phyloP scores from a whole-genome alignment of 2,113 vertebrate genomes.

The Notarius quadriscutis region DNA sequence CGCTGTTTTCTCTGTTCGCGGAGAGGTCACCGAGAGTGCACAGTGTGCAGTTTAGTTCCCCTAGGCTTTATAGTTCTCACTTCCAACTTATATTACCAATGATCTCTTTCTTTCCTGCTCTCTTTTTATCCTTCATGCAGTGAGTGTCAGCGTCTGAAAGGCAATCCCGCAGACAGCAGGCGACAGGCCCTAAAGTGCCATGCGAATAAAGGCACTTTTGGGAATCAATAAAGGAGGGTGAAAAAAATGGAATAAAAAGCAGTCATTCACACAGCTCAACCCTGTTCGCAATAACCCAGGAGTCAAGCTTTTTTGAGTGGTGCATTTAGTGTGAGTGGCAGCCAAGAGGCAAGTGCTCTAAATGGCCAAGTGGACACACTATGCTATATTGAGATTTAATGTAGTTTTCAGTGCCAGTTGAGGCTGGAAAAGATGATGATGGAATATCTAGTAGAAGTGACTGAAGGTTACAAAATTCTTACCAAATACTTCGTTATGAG shows the following conservation, averaged over 20 bases:
- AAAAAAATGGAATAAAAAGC: conserved; percentile 27
- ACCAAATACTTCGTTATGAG: background rate
- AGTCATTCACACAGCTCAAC: conserved; percentile 9
- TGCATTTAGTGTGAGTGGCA: conserved; percentile 24
- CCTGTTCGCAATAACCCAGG: conserved; percentile 15
- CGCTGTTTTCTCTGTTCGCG: background rate
- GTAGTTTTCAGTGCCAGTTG: conserved; percentile 2
- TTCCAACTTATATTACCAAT: conserved; percentile 30
- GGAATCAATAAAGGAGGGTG: conserved; percentile 29
- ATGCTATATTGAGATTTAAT: conserved; percentile 29
- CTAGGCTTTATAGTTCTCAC: conserved; percentile 35
- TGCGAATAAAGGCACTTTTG: conserved; percentile 22
- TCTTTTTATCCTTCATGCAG: conserved; percentile 11
- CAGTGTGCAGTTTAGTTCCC: conserved; percentile 29
- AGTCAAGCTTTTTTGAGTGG: conserved; percentile 25
- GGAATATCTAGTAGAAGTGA: conserved; percentile 9
- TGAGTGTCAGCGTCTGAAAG: conserved; percentile 25
- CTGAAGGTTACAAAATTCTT: background rate
- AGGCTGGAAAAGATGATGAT: background rate
- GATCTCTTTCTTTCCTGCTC: conserved; percentile 16
- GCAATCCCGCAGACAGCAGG: conserved; percentile 25
- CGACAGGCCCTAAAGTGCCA: conserved; percentile 9
- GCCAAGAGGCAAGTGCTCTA: conserved; percentile 25
- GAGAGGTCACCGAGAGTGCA: conserved; percentile 33
- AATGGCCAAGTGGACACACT: conserved; percentile 23